Evolutionary conservation across 2,888 invertebrate genomes (phyloP), one percentile per base, ranked within the genome.

Genomic region (Metalampra italica): DNA sequence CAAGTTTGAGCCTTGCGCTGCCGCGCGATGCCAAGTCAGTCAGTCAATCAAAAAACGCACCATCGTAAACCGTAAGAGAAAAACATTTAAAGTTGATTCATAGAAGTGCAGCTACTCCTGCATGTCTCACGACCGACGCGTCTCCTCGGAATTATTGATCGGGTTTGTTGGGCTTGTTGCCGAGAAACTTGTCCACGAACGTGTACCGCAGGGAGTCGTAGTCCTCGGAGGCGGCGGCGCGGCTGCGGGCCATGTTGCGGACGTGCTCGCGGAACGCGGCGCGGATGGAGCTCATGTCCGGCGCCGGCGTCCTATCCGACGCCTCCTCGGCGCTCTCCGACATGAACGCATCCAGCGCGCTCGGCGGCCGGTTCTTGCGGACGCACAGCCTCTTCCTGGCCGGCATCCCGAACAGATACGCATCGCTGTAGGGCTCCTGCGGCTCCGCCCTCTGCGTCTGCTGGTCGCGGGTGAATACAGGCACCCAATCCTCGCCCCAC

Each of bases 381-480:
- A 94, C 90, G 55, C 97, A 91, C 76, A 96, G 95, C 56, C 97
- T 93, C 52, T 97, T 92, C 78, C 97, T 96, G 38, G 95, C 93
- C 11, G 98, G 96, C 94, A 98, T 94, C 9, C 96, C 96, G 8
- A 94, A 93, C 41, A 97, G 87, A 78, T 98, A 98, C 0, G 96
- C 96, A 84, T 98, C 97, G 71, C 97, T 97, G 77, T 94, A 94
- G 0, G 86, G 85, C 58, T 81, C 80, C 29, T 94, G 92, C 0
- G 88, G 73, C 64, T 82, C 59, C 59, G 87, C 74, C 53, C 92
- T 92, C 78, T 97, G 97, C 49, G 92, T 86, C 62, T 93, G 92
- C 44, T 93, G 91, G 78, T 98, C 98, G 51, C 94, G 91, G 8
- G 94, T 92, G 56, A 98, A 95, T 56, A 97, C 94, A 8, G 97